phyloP scores from a whole-genome alignment of 2,888 invertebrate species.

The Dyspetes luteomarginatus region DNA sequence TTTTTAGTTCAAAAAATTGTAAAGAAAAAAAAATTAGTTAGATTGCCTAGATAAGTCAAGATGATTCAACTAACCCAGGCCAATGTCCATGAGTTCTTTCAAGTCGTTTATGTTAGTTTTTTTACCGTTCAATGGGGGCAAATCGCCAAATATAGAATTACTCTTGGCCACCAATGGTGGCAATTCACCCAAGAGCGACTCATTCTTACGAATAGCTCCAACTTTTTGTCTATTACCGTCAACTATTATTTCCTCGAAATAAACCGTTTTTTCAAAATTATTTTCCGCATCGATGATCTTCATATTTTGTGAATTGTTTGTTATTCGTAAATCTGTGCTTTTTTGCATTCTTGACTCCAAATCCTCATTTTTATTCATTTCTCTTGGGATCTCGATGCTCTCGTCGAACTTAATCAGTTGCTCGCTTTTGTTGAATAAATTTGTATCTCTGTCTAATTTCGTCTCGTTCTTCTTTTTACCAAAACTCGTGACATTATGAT shows the following conservation, averaged over 20 bases:
- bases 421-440: constrained; percentile 74
- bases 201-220: constrained; percentile 72
- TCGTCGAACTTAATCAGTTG: constrained; percentile 79
- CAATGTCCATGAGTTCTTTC: constrained; percentile 80
- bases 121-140: constrained; percentile 81
- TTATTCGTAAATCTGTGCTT: constrained; percentile 75
- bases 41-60: neutral
- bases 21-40: constrained; percentile 8
- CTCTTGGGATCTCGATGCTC: constrained; percentile 71
- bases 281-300: constrained; percentile 73
- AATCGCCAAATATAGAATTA: constrained; percentile 79
- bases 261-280: constrained; percentile 78
- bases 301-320: constrained; percentile 79
- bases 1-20: no score
- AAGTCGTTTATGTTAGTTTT: constrained; percentile 81
- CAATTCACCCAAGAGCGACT: constrained; percentile 76
- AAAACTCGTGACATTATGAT: constrained; percentile 69
- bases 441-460: constrained; percentile 73
- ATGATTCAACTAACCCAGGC: constrained; percentile 74
- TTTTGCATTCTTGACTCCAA: constrained; percentile 61
- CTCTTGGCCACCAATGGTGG: constrained; percentile 76
- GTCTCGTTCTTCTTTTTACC: constrained; percentile 70
- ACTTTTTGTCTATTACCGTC: constrained; percentile 80
- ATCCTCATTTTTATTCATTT: constrained; percentile 77
- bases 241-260: constrained; percentile 81